phyloP scores from a whole-genome alignment of 2,113 vertebrate species.

The Hippocampus mohnikei region DNA sequence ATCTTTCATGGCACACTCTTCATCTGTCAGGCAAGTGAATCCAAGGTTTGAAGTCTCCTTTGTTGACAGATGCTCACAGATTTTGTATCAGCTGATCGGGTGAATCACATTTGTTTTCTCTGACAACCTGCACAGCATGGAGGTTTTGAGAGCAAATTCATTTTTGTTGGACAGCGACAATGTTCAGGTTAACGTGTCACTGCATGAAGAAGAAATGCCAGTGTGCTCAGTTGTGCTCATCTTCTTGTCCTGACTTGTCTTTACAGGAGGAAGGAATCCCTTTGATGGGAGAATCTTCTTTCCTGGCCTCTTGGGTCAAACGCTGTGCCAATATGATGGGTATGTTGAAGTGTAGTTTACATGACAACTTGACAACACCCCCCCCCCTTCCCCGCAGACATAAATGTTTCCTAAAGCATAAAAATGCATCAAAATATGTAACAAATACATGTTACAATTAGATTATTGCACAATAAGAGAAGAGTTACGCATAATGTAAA shows the following conservation, averaged over 20 bases:
- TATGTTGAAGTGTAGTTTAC: slow-evolving; percentile 58
- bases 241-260: slow-evolving; percentile 19
- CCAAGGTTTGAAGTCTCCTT: neutral
- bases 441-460: too few species aligned
- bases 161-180: neutral
- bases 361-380: neutral
- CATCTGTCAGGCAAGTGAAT: neutral
- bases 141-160: neutral
- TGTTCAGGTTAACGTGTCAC: neutral
- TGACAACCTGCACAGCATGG: neutral
- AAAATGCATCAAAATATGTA: too few species aligned
- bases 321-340: slow-evolving; percentile 84
- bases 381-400: too few species aligned
- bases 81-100: neutral
- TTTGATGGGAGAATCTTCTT: slow-evolving; percentile 81
- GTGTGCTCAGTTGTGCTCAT: neutral
- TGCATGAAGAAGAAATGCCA: neutral
- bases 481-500: too few species aligned
- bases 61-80: neutral
- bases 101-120: neutral
- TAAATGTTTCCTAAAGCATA: too few species aligned
- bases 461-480: too few species aligned
- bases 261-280: slow-evolving; percentile 80
- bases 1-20: neutral
- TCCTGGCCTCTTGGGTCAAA: slow-evolving; percentile 79